These are phyloP conservation scores for Drosophila melanocephala DNA, from an alignment of 2,888 invertebrate species.

Conservation along the genomic window DNA sequence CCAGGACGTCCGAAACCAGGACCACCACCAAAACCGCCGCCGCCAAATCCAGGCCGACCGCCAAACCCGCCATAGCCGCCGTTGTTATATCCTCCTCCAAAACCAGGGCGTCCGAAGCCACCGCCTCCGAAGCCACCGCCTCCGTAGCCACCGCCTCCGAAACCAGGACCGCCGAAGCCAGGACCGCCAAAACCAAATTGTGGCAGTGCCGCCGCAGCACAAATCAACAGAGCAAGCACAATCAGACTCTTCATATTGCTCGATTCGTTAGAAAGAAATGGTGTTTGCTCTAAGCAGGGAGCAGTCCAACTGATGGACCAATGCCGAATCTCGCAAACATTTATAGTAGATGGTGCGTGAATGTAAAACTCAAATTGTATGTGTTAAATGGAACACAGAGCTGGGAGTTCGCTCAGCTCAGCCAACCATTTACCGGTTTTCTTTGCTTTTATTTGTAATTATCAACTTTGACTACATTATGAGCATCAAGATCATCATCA, in stretches of 20 bases:
- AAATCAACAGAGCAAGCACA: constrained; percentile 74
- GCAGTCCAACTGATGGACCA: constrained; percentile 61
- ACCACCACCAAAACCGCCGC: constrained; percentile 11
- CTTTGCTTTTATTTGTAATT: constrained; percentile 63
- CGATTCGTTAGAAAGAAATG: constrained; percentile 5
- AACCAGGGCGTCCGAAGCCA: constrained; percentile 6
- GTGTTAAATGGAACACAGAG: constrained; percentile 39
- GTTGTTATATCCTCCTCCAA: constrained; percentile 18
- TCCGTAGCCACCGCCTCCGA: constrained; percentile 17
- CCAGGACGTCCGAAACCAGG: constrained; percentile 14
- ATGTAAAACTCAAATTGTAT: background rate
- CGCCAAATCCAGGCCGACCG: constrained; percentile 17
- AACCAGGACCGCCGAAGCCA: constrained; percentile 16
- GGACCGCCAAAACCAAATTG: constrained; percentile 30
- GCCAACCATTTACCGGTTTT: constrained; percentile 64
- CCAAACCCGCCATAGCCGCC: constrained; percentile 15
- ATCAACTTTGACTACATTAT: constrained; percentile 35
- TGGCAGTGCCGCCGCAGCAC: constrained; percentile 68
- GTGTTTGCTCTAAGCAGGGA: constrained; percentile 40
- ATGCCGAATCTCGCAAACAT: constrained; percentile 50
- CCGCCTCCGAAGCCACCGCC: constrained; percentile 23
- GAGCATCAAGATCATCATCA: constrained; percentile 27
- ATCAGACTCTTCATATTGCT: constrained; percentile 75
- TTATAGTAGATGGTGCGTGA: constrained; percentile 58
- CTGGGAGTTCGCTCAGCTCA: constrained; percentile 28